Conservation (phyloP, 1,140 invertebrate genomes). For the Monochamus saltuarius region DNA sequence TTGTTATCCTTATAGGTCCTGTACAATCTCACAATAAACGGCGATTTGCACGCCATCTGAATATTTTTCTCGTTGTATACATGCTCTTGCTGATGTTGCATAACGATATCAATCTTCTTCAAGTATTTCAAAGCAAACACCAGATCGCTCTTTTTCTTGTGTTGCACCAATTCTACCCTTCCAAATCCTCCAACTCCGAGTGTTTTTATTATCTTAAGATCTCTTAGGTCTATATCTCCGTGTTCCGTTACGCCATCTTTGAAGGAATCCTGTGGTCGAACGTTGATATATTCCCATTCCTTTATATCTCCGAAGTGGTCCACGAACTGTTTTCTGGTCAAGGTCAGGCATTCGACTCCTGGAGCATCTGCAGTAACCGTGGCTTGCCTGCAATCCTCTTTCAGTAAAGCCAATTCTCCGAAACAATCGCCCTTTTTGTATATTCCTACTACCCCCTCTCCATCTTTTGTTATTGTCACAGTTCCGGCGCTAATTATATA, state of each 20-base stretch:
- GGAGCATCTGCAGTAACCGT: constrained; percentile 84
- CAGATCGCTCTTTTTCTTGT: constrained; percentile 60
- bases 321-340: constrained; percentile 70
- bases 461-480: constrained; percentile 73
- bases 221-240: constrained; percentile 69
- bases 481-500: constrained; percentile 92
- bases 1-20: constrained; percentile 93
- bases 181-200: constrained; percentile 94
- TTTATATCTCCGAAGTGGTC: constrained; percentile 50
- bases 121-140: constrained; percentile 89
- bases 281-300: constrained; percentile 27
- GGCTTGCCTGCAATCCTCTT: constrained; percentile 78
- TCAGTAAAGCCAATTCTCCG: constrained; percentile 75
- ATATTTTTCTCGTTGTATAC: constrained; percentile 91
- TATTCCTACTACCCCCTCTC: constrained; percentile 59
- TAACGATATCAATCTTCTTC: constrained; percentile 90
- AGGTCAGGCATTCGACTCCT: constrained; percentile 86
- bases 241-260: constrained; percentile 55
- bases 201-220: constrained; percentile 79
- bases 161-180: constrained; percentile 76
- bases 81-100: constrained; percentile 88
- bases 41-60: constrained; percentile 71
- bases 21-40: constrained; percentile 70
- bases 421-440: constrained; percentile 76
- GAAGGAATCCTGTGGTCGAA: constrained; percentile 46